These are phyloP conservation scores for Pammene aurita DNA, from an alignment of 2,888 invertebrate species.

Conservation along the genomic window DNA sequence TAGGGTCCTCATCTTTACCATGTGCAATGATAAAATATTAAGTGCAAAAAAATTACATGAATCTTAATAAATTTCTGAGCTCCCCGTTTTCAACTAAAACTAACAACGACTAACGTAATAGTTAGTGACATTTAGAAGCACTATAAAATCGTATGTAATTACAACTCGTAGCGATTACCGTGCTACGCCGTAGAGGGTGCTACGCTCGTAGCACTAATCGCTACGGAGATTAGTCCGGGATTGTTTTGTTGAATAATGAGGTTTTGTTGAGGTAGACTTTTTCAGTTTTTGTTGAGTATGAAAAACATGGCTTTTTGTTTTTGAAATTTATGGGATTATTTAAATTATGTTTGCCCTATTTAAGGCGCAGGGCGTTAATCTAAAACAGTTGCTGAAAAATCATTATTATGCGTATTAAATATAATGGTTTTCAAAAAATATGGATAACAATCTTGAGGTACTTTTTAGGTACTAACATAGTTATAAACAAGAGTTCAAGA, in stretches of 20 bases:
- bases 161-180: slow-evolving; percentile 46
- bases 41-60: no score
- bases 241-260: slow-evolving; percentile 48
- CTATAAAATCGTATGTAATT: slow-evolving; percentile 46
- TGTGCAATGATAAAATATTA: no score
- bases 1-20: no score
- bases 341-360: background rate
- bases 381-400: no score
- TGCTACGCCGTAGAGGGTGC: slow-evolving; percentile 52
- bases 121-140: slow-evolving; percentile 47
- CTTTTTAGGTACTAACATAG: no score
- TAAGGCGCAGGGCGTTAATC: background rate
- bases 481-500: no score
- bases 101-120: slow-evolving; percentile 39
- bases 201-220: slow-evolving; percentile 64
- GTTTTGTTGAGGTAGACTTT: slow-evolving; percentile 24
- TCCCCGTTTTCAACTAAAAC: slow-evolving; percentile 17
- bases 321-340: background rate
- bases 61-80: no score
- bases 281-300: slow-evolving; percentile 9
- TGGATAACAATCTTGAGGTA: no score
- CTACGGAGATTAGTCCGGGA: slow-evolving; percentile 66
- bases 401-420: no score
- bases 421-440: no score
- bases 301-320: background rate